Conservation (phyloP, 2,888 invertebrate genomes). For the Anthrax anthrax region DNA sequence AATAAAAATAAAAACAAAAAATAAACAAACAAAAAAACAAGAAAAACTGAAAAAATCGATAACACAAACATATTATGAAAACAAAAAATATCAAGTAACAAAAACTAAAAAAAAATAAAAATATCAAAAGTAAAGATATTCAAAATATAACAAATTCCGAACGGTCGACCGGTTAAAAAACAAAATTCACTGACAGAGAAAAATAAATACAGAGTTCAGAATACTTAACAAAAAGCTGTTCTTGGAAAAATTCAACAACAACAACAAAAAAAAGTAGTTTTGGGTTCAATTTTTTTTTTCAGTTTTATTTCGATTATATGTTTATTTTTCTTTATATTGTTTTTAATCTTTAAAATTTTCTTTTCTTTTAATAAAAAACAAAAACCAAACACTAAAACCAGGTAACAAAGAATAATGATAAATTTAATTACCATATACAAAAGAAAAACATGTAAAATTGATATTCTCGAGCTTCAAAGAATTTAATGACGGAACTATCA, state of each 20-base stretch:
- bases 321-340: background rate
- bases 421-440: no score
- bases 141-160: no score
- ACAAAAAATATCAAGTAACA: background rate
- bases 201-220: no score
- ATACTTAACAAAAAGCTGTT: no score
- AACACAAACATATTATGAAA: constrained; percentile 2
- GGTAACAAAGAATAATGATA: no score
- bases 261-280: constrained; percentile 1
- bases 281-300: background rate
- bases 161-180: no score
- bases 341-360: background rate
- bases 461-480: no score
- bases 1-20: background rate
- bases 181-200: no score
- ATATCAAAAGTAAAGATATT: no score
- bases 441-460: no score
- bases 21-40: constrained; percentile 2
- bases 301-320: background rate
- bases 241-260: background rate
- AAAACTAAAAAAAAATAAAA: background rate
- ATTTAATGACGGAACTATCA: no score
- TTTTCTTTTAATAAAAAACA: background rate
- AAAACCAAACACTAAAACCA: background rate
- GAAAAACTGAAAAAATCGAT: constrained; percentile 1